Evolutionary conservation across 2,797 vertebrate species (phyloP).

Genomic region (Onychomys arenicola): DNA sequence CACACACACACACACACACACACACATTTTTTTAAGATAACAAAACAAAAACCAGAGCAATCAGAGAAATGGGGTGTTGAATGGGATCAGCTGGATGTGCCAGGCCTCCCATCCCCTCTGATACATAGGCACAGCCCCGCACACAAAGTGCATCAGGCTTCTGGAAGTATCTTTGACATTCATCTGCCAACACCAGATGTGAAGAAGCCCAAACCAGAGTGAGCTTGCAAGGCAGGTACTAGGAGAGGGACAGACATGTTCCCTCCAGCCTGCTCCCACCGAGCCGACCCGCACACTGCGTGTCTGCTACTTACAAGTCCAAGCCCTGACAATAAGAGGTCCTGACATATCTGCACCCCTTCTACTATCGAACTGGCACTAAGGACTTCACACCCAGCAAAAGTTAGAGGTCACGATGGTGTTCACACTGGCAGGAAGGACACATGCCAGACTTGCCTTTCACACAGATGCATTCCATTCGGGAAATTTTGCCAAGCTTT

Average conservation of each 20-base stretch:
- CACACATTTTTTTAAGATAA: background rate
- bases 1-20: background rate
- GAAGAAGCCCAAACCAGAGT: background rate
- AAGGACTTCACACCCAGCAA: background rate
- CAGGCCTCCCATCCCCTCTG: background rate
- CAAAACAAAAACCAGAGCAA: background rate
- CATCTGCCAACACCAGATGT: background rate
- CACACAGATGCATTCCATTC: background rate
- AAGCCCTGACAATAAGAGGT: background rate
- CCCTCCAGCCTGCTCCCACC: background rate
- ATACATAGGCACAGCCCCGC: fast-evolving
- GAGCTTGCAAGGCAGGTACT: background rate
- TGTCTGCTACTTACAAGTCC: background rate
- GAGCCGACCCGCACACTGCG: fast-evolving
- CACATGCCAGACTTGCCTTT: background rate
- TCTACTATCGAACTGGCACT: background rate
- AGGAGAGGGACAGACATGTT: background rate
- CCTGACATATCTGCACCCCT: too few species aligned
- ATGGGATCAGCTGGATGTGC: background rate
- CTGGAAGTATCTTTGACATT: background rate
- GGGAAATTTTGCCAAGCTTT: background rate
- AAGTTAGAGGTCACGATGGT: background rate
- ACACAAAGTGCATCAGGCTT: fast-evolving
- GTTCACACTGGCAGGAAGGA: background rate
- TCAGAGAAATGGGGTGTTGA: fast-evolving